A percentile compares a stretch with the other conserved stretches of the same genome.
phyloP scores from a whole-genome alignment of 2,113 vertebrate genomes.

The Diglossa brunneiventris region DNA sequence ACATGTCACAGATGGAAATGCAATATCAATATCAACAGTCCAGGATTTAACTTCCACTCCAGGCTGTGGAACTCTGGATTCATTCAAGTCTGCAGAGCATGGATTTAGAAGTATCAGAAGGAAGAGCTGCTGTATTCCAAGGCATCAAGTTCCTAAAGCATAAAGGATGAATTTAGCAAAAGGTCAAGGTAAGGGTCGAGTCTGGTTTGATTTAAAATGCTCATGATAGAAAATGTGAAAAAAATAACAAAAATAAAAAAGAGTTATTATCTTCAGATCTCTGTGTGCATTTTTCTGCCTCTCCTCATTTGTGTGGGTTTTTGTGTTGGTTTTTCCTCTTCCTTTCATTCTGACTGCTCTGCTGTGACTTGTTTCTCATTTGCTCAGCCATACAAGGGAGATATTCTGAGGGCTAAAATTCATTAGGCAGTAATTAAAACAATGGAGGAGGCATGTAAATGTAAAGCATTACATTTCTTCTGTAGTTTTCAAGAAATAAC shows the following conservation, averaged over 20 bases:
- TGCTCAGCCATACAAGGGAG: background rate
- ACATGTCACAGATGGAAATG: background rate
- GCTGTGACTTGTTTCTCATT: background rate
- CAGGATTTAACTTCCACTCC: background rate
- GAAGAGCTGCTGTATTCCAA: background rate
- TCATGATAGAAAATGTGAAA: background rate
- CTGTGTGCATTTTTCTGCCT: background rate
- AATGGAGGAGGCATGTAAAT: background rate
- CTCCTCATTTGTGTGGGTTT: background rate
- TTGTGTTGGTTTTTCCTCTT: background rate
- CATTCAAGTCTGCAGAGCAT: background rate
- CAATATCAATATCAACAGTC: background rate
- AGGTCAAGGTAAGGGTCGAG: background rate
- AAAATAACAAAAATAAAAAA: background rate
- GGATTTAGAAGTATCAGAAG: background rate
- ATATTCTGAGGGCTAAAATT: background rate
- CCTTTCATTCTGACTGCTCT: background rate
- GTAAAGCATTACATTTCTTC: background rate
- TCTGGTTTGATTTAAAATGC: background rate
- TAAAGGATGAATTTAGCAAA: background rate
- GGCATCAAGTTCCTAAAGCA: background rate
- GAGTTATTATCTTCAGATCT: background rate
- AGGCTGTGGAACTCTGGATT: background rate
- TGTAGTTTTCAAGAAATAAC: background rate
- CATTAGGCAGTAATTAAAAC: slow-evolving; percentile 6